Conservation (phyloP, 2,113 vertebrate genomes). For the Mystacornis crossleyi region DNA sequence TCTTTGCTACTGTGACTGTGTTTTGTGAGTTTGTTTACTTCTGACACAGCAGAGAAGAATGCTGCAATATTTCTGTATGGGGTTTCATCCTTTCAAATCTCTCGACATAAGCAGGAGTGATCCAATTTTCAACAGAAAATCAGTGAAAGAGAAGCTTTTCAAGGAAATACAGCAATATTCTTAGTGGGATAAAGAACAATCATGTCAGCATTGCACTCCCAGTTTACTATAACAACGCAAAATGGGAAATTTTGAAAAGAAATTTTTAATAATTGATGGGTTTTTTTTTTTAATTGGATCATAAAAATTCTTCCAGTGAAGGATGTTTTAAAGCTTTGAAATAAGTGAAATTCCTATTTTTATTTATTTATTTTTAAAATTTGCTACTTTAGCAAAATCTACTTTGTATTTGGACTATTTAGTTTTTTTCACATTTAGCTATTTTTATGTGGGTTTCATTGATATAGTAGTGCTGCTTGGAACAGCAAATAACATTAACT, state of each 20-base stretch:
- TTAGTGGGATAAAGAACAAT: background rate
- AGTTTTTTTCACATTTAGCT: background rate
- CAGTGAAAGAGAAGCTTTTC: background rate
- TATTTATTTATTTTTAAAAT: background rate
- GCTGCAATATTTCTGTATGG: background rate
- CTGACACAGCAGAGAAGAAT: background rate
- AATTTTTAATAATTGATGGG: background rate
- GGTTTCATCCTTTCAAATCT: background rate
- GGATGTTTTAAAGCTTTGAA: background rate
- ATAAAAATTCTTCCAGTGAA: background rate
- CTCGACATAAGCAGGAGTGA: background rate
- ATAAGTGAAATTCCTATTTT: background rate
- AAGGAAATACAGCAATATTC: background rate
- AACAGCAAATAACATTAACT: background rate
- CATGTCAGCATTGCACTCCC: background rate
- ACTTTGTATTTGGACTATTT: background rate
- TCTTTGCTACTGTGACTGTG: background rate
- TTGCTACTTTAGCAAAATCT: background rate
- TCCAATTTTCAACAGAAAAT: background rate
- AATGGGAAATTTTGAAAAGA: background rate
- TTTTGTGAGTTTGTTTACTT: background rate
- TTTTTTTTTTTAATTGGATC: background rate
- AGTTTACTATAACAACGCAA: background rate
- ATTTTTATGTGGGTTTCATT: background rate
- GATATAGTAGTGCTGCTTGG: background rate